Evolutionary conservation across 2,888 invertebrate genomes (phyloP).

Genomic region (Xestoiulus laeticollis): DNA sequence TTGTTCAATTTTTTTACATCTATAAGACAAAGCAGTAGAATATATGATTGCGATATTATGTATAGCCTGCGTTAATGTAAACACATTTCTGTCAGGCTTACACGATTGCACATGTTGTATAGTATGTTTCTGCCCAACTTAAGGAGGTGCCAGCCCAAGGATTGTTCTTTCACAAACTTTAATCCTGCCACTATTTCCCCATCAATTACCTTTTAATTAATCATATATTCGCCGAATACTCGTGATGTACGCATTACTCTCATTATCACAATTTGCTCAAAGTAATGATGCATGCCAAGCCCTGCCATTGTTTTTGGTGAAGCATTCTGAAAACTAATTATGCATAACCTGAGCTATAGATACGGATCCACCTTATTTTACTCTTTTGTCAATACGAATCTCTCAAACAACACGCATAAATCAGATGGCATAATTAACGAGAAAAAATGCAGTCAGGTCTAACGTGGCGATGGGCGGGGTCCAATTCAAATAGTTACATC

Average conservation of each 20-base stretch:
- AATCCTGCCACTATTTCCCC: background rate
- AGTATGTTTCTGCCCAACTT: background rate
- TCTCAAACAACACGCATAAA: background rate
- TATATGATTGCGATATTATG: too few species aligned
- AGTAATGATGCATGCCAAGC: background rate
- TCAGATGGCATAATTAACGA: background rate
- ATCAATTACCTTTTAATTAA: conserved; percentile 34
- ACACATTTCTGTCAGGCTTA: too few species aligned
- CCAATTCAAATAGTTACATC: background rate
- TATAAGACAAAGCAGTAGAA: too few species aligned
- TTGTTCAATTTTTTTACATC: too few species aligned
- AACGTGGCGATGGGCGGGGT: background rate
- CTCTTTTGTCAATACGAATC: background rate
- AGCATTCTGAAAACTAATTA: conserved; percentile 5
- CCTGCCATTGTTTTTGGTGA: background rate
- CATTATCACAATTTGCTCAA: background rate
- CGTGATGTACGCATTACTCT: background rate
- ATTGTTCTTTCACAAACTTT: background rate
- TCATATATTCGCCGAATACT: background rate
- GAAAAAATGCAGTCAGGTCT: background rate
- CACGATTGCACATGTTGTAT: too few species aligned
- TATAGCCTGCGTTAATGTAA: too few species aligned
- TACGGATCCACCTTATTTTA: background rate
- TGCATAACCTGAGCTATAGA: background rate
- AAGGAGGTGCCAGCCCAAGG: background rate